Conservation (phyloP, 1,140 invertebrate species). For the Nephila pilipes region DNA sequence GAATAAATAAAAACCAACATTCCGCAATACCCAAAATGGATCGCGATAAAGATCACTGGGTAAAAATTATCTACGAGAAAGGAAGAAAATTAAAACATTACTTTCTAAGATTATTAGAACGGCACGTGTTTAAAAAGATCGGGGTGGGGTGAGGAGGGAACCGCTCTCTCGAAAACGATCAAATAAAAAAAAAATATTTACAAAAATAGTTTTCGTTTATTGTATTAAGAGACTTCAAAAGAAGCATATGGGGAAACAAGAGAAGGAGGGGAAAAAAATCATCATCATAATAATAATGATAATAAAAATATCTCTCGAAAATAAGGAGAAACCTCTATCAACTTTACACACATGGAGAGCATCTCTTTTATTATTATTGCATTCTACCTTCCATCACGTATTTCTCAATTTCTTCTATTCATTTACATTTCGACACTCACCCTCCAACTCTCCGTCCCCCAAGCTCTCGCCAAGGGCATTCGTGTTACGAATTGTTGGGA, state of each 20-base stretch:
- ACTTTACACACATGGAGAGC: conserved; percentile 18
- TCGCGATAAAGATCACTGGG: neutral
- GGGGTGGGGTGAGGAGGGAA: neutral
- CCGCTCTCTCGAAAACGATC: neutral
- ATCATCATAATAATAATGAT: conserved; percentile 33
- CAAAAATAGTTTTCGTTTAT: neutral
- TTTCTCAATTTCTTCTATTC: conserved; percentile 67
- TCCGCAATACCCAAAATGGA: neutral
- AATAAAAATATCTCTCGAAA: conserved; percentile 3
- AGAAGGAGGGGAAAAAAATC: neutral
- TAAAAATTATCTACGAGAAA: neutral
- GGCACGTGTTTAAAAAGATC: neutral
- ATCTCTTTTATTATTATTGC: conserved; percentile 47
- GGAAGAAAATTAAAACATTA: neutral
- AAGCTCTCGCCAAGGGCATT: conserved; percentile 10
- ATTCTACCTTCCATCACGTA: conserved; percentile 26
- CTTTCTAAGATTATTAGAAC: neutral
- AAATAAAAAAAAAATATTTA: neutral
- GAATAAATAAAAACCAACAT: too few species aligned
- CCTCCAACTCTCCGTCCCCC: neutral
- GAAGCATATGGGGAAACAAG: conserved; percentile 23
- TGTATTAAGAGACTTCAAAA: neutral
- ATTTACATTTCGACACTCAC: conserved; percentile 51
- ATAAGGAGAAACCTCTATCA: conserved; percentile 39
- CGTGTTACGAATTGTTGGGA: conserved; percentile 68